Evolutionary conservation across 2,888 invertebrate genomes (phyloP), one percentile per base, ranked within the genome.

Genomic region (Lycaena phlaeas): DNA sequence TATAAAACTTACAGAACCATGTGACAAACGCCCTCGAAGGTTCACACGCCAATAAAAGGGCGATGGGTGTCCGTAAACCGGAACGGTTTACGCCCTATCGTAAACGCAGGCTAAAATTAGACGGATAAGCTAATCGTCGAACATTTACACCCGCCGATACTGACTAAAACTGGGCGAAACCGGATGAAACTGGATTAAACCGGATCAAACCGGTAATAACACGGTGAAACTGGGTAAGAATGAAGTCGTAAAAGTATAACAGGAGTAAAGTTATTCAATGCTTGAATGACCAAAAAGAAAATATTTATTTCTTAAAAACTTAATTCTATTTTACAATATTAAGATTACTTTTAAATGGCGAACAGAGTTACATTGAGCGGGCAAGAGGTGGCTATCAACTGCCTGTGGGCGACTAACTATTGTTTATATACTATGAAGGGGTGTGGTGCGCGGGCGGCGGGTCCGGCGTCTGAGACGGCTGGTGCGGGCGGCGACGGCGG

Each of bases 61-160:
- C 2, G 34, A 18, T 9, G 22, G 34, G 22, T 22, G 22, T 34
- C 12, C 34, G 37, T 43, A 43, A 43, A 43, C 43, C 29, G 29
- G 37, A 43, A 40, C 43, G 40, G 37, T 43, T 43, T 40, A 43
- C 36, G 36, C 25, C 12, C 28, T 18, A 42, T 40, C 36, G 37
- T 43, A 43, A 43, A 43, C 43, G 36, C 30, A 26, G 27, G 36
- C 40, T 43, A 40, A 39, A 37, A 40, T 40, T 30, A 37, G 40
- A 36, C 28, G 27, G 40, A 43, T 39, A 39, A 34, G 34, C 18
- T 34, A 17, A 34, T 18, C 18, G 11, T 11, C 34, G 11, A 34
- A 17, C 7, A 34, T 34, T 34, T 34, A 34, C 34, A 34, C 34
- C 34, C 18, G 34, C 18, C n/a, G 11, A 18, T 10, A 11, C 31